A percentile compares a stretch with the other conserved stretches of the same genome.
Conservation (phyloP, 2,888 invertebrate genomes). For the Gastracanthus pulcherrimus region DNA sequence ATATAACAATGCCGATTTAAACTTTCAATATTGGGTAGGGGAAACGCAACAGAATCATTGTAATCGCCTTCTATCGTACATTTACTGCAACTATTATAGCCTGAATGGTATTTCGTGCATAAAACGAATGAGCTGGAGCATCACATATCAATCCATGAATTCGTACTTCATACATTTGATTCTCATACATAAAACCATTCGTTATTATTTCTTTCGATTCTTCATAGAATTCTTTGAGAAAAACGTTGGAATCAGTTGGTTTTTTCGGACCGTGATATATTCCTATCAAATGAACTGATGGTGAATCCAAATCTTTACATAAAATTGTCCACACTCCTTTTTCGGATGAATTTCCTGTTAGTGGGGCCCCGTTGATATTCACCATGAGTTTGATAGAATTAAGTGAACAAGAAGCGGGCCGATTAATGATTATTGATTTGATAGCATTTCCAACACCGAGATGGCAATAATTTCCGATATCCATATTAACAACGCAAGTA, state of each 20-base stretch:
- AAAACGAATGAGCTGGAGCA: neutral
- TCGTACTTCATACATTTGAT: neutral
- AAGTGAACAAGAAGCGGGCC: too few relatives aligned
- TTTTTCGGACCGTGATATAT: neutral
- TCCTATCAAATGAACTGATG: neutral
- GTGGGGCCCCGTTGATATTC: constrained; percentile 6
- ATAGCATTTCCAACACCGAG: neutral
- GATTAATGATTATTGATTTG: neutral
- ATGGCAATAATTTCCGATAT: neutral
- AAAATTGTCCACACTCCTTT: neutral
- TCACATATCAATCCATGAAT: neutral
- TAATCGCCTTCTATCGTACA: neutral
- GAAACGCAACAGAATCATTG: neutral
- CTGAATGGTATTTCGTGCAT: neutral
- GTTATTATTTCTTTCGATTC: neutral
- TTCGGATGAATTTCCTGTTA: neutral
- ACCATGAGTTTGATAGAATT: neutral
- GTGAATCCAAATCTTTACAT: neutral
- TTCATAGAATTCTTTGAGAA: neutral
- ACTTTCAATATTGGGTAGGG: neutral
- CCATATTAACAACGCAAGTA: neutral
- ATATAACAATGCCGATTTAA: neutral
- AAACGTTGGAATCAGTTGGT: neutral
- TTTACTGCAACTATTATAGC: neutral
- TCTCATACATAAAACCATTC: neutral